These are phyloP conservation scores for Nycticorax nycticorax DNA, from an alignment of 2,113 vertebrate genomes.

Conservation along the genomic window DNA sequence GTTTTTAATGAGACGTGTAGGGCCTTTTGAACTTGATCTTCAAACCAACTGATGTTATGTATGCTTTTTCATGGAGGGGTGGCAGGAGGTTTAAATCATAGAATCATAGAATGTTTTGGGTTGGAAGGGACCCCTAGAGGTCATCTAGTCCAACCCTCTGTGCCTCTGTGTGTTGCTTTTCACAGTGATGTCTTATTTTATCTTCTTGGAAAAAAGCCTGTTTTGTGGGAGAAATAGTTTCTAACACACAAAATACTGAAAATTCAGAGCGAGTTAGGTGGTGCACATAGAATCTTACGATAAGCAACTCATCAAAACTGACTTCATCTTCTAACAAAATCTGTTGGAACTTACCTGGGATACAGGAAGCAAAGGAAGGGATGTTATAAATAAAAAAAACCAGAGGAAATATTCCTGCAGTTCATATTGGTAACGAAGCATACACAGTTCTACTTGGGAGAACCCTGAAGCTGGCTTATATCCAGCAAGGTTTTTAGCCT, in stretches of 20 bases:
- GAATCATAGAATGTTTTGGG: too few relatives aligned
- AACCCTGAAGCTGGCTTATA: neutral
- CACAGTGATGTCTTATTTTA: neutral
- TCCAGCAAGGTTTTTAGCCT: neutral
- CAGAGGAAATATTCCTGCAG: neutral
- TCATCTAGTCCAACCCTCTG: too few relatives aligned
- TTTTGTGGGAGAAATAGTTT: neutral
- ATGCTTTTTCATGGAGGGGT: neutral
- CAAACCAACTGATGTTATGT: neutral
- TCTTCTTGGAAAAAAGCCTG: neutral
- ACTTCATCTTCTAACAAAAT: neutral
- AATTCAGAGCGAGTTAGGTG: neutral
- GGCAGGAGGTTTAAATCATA: neutral
- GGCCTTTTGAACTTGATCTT: neutral
- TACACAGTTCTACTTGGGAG: neutral
- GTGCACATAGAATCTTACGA: fast-evolving
- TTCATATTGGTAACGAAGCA: neutral
- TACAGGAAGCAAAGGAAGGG: neutral
- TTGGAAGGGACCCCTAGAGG: too few relatives aligned
- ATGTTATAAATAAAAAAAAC: neutral
- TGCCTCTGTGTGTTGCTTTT: neutral
- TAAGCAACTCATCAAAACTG: neutral
- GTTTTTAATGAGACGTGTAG: neutral
- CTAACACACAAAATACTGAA: neutral
- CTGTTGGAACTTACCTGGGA: neutral